Base-by-base conservation (phyloP, 2,113 vertebrate genomes). In the Polypterus bichir region DNA sequence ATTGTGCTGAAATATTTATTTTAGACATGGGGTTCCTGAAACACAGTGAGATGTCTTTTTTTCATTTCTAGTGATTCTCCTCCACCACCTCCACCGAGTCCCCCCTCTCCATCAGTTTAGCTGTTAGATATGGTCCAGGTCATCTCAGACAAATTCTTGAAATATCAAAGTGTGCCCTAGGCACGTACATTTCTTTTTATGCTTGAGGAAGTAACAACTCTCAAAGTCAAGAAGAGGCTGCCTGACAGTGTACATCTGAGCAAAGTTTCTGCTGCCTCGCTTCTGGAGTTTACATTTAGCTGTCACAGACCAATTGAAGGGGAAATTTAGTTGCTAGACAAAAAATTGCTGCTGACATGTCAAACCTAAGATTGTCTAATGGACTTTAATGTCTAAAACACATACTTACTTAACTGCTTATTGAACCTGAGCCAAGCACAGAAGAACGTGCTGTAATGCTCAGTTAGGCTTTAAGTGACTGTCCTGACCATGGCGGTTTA, bases 141-240 rank as follows among this genome's bases (percentile, higher is more conserved):
- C 80, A 74, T 59, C 65, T 74, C 71, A 71, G 75, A 76, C 67
- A 67, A 68, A 76, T 48, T 59, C 73, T 73, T 79, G 76, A 88
- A 86, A 88, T 87, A 88, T 83, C 83, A 87, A 78, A 84, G 80
- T 71, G 76, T 65, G 83, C 84, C 78, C 72, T 72, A 83, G 83
- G 86, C 83, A 69, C 78, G 80, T 76, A 77, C 78, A 75, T 84
- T 78, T 52, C 60, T 52, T 74, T 71, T 79, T 71, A 65, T 79
- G 78, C 81, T 81, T 60, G 79, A 86, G 80, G 80, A 82, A 71
- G 73, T 72, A 76, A 69, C 62, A 68, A 58, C n/a, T 58, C 51
- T 52, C 71, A 69, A 61, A 74, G 71, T 70, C 71, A 69, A 74
- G 69, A 57, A 46, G 8, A 62, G 59, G 4, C 51, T 52, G 51